These are phyloP conservation scores for Potorous gilbertii DNA, from an alignment of 2,797 vertebrate species.

Conservation along the genomic window DNA sequence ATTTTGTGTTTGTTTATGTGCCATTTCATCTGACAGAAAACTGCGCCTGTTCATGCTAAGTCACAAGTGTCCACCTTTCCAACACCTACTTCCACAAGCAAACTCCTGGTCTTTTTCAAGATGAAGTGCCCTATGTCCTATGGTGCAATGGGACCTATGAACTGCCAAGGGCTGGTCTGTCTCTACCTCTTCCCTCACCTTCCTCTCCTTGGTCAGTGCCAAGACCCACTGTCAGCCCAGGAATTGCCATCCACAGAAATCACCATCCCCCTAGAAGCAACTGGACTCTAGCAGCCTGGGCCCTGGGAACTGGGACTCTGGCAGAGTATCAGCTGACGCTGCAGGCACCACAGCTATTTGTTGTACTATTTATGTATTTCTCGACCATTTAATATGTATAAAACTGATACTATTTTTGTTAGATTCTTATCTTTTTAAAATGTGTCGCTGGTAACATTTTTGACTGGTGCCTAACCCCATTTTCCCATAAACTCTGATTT, in stretches of 20 bases:
- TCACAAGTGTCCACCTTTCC: not conserved
- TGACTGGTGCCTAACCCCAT: not conserved
- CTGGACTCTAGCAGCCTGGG: not conserved
- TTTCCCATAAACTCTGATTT: not conserved
- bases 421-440: not conserved
- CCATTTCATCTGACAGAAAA: not conserved
- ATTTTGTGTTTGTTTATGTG: not conserved
- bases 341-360: not conserved
- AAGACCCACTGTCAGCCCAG: not conserved
- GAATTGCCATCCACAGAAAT: not conserved
- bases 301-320: too few species aligned
- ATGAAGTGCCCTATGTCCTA: not conserved
- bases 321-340: not conserved
- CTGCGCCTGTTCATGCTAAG: not conserved
- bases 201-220: too few species aligned
- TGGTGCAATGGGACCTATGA: not conserved
- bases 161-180: not conserved
- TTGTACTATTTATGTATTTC: not conserved
- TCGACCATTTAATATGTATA: not conserved
- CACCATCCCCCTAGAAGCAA: not conserved
- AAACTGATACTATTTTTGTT: not conserved
- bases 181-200: not conserved
- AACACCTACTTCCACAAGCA: not conserved
- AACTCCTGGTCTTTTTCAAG: not conserved
- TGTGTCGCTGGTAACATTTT: not conserved